A percentile compares a stretch with the other conserved stretches of the same genome.
Evolutionary conservation across 2,113 vertebrate genomes (phyloP).

Genomic region (Pelecanoides urinatrix): DNA sequence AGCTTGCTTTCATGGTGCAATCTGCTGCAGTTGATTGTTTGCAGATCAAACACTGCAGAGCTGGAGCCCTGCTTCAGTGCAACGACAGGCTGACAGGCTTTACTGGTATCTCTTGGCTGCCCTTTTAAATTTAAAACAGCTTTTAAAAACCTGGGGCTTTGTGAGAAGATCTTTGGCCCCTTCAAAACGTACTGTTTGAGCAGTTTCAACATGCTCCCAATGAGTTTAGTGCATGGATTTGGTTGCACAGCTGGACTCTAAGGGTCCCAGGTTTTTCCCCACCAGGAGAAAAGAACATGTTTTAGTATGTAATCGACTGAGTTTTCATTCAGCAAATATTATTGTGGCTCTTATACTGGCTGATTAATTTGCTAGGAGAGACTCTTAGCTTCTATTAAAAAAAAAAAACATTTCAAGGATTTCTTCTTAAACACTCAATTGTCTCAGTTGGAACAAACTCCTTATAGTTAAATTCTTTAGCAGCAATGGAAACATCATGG

Average conservation of each 20-base stretch:
- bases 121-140: not conserved
- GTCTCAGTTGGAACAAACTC: slow-evolving; percentile 9
- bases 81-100: not conserved
- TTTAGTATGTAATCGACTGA: slow-evolving; percentile 27
- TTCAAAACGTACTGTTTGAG: not conserved
- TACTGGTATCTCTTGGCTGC: accelerated
- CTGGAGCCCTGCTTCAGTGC: not conserved
- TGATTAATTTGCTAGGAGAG: slow-evolving; percentile 60
- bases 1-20: accelerated
- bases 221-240: not conserved
- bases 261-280: slow-evolving; percentile 1
- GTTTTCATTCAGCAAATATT: slow-evolving; percentile 58
- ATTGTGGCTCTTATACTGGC: slow-evolving; percentile 7
- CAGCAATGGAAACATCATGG: not conserved
- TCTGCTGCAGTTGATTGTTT: not conserved
- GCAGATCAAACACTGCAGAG: not conserved
- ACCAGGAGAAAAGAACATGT: not conserved
- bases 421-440: slow-evolving; percentile 32
- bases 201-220: not conserved
- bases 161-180: not conserved
- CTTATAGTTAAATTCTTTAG: not conserved
- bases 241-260: not conserved
- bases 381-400: not conserved
- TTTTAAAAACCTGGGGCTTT: not conserved
- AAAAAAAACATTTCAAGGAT: not conserved